Percentiles rank a stretch among this genome's conserved stretches.
Conservation (phyloP, 2,113 vertebrate genomes). For the Sceloporus undulatus region DNA sequence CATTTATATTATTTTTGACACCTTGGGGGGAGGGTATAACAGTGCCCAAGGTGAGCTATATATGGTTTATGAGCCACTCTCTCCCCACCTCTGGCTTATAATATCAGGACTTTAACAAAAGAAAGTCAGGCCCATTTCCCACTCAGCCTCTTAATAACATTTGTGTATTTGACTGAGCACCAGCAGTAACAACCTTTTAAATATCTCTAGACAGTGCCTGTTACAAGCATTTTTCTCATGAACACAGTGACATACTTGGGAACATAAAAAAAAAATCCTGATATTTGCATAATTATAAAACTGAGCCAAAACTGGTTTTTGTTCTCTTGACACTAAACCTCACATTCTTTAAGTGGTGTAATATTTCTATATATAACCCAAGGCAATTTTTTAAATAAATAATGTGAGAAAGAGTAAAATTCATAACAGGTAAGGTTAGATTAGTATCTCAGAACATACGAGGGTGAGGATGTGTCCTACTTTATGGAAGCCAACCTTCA, state of each 20-base stretch:
- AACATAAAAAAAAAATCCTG: not conserved
- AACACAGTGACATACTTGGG: not conserved
- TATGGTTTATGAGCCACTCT: too few species aligned
- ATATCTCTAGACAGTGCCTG: not conserved
- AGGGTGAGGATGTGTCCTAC: not conserved
- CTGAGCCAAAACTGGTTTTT: not conserved
- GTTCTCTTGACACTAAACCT: not conserved
- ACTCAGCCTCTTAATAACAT: not conserved
- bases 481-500: not conserved
- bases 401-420: not conserved
- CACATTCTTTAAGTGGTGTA: not conserved
- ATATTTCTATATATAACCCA: not conserved
- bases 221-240: not conserved
- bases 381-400: not conserved
- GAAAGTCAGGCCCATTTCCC: not conserved
- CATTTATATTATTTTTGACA: not conserved
- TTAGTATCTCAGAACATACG: not conserved
- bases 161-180: not conserved
- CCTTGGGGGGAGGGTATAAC: too few species aligned
- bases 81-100: not conserved
- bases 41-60: too few species aligned
- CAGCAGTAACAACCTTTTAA: not conserved
- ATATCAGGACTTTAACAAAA: not conserved
- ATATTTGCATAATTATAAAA: slow-evolving; percentile 7
- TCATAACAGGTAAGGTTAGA: not conserved